Percentiles rank a stretch among this genome's conserved stretches.
Evolutionary conservation across 2,797 vertebrate genomes (phyloP).

Genomic region (Xiphophorus birchmanni): DNA sequence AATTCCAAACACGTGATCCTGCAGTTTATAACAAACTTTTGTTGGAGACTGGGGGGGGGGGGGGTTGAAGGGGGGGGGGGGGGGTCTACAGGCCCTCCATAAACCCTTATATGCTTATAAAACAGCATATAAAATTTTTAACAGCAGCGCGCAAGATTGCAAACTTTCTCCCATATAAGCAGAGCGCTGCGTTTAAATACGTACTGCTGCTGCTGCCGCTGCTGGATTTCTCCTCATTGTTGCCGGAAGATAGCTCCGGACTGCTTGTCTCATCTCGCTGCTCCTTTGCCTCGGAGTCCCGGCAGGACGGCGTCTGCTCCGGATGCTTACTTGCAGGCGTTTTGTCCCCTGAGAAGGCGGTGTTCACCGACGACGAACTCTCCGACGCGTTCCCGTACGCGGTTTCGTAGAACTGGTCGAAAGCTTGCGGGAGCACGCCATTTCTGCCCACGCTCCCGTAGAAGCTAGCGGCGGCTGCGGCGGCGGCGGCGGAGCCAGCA

Average conservation of each 20-base stretch:
- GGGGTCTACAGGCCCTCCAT: slow-evolving; percentile 94
- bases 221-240: slow-evolving; percentile 98
- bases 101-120: slow-evolving; percentile 99
- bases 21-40: slow-evolving; percentile 99
- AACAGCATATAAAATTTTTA: slow-evolving; percentile 99
- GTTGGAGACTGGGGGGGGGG: slow-evolving; percentile 83
- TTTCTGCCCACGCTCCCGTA: slow-evolving; percentile 97
- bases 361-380: slow-evolving; percentile 82
- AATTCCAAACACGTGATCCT: slow-evolving; percentile 98
- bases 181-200: slow-evolving; percentile 89
- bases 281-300: slow-evolving; percentile 85
- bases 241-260: slow-evolving; percentile 97
- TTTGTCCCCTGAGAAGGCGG: slow-evolving; percentile 91
- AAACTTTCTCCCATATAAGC: slow-evolving; percentile 92
- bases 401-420: slow-evolving; percentile 99
- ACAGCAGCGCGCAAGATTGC: slow-evolving; percentile 93
- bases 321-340: slow-evolving; percentile 81
- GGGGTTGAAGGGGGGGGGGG: slow-evolving; percentile 36
- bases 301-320: slow-evolving; percentile 77
- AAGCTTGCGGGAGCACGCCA: slow-evolving; percentile 97
- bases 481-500: slow-evolving; percentile 86
- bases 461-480: slow-evolving; percentile 91
- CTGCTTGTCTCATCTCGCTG: slow-evolving; percentile 93
- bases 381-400: slow-evolving; percentile 91
- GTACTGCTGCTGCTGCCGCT: slow-evolving; percentile 87